Evolutionary conservation across 2,797 vertebrate species (phyloP), one percentile per base, ranked within the genome.

Genomic region (Clarias laeviceps): DNA sequence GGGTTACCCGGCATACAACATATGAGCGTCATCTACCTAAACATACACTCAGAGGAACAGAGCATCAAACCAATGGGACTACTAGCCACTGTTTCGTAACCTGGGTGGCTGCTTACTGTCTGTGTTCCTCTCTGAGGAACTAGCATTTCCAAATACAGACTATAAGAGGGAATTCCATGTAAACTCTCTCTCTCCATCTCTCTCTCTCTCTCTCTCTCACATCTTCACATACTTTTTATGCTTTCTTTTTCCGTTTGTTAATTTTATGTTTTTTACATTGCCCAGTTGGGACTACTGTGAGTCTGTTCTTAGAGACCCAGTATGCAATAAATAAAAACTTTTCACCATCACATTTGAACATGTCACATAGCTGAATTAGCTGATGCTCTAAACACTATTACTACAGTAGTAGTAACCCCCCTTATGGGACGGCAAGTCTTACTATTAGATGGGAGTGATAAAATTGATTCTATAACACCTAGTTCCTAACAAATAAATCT

Each of bases 141-240:
- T 62, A 68, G 12, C 78, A 85, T 87, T 84, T 89, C 89, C 89
- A 87, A 89, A 89, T 89, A 89, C 87, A 87, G 88, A 62, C 61
- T 87, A 22, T 50, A 84, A 2, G 5, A 78, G 78, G 50, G 68
- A 85, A 73, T 65, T 73, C 15, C 62, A 40, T 50, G 69, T 66
- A 59, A 50, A 56, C 61, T 45, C 40, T 62, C 57, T 66, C 37
- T 24, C 69, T 45, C 32, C 66, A 5, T 57, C 59, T 56, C 27
- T 68, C 22, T 65, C 29, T 22, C n/a, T 40, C 34, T 72, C 32
- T 40, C 24, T 11, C 61, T 18, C 7, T 18, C 2, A 1, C 29
- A 0, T 17, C 1, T 3, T 65, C 3, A 11, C n/a, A 62, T 11
- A 62, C 24, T 24, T 24, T 62, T 65, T 14, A 0, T 12, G 14